Evolutionary conservation across 1,140 invertebrate genomes (phyloP).

Genomic region (Brachionus plicatilis): DNA sequence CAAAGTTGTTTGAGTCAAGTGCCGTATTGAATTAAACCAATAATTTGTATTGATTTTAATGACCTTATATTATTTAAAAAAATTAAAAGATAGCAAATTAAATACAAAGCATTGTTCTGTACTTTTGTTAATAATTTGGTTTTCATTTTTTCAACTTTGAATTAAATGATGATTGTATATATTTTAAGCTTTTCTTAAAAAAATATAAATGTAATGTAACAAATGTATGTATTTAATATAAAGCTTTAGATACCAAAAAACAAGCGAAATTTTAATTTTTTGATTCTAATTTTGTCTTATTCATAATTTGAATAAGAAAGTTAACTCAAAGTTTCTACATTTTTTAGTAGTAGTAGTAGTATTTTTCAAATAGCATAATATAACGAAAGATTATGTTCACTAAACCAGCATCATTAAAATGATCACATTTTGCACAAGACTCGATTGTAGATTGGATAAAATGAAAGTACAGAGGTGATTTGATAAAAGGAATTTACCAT

Average conservation of each 20-base stretch:
- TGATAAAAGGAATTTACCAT: no score
- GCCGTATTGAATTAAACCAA: not conserved
- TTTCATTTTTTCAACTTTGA: not conserved
- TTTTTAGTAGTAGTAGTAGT: no score
- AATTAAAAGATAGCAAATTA: no score
- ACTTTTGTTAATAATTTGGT: not conserved
- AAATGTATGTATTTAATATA: not conserved
- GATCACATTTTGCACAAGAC: no score
- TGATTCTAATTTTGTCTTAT: not conserved
- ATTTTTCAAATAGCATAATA: no score
- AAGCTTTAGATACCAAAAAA: not conserved
- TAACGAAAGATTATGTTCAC: no score
- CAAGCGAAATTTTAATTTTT: not conserved
- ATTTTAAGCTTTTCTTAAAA: no score
- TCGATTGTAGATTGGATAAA: no score
- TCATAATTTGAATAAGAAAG: not conserved
- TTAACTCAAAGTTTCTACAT: no score
- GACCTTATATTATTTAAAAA: not conserved
- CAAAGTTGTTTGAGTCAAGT: not conserved
- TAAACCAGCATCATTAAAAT: no score
- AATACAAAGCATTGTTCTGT: not conserved
- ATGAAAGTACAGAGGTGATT: no score
- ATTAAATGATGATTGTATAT: not conserved
- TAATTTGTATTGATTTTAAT: not conserved
- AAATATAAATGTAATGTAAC: no score